Percentiles rank a stretch among this genome's conserved stretches.
Conservation (phyloP, 1,140 invertebrate genomes). For the Pararge aegeria region DNA sequence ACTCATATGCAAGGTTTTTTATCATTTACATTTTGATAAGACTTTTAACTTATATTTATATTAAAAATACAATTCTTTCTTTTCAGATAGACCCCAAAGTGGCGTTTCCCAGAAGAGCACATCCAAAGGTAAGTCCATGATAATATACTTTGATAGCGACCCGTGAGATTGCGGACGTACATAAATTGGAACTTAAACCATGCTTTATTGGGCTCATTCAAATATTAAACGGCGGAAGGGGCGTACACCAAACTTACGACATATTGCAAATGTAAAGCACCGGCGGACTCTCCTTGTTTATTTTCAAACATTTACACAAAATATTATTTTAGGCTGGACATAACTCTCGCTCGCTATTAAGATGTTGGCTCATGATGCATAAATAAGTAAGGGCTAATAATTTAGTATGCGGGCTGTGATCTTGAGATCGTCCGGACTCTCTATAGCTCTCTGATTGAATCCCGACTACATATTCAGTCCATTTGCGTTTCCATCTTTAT, state of each 20-base stretch:
- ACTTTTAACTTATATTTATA: no score
- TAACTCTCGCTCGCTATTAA: constrained; percentile 73
- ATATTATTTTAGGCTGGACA: constrained; percentile 78
- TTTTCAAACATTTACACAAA: constrained; percentile 76
- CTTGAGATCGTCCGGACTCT: constrained; percentile 51
- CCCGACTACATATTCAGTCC: constrained; percentile 36
- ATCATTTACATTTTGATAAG: no score
- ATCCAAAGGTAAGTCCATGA: constrained; percentile 94
- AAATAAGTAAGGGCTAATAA: constrained; percentile 74
- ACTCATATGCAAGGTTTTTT: no score
- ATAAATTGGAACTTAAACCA: constrained; percentile 60
- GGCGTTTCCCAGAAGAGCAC: constrained; percentile 98
- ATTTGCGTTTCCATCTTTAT: constrained; percentile 22
- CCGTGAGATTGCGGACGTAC: constrained; percentile 35
- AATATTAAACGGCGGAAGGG: constrained; percentile 56
- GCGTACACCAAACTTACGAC: constrained; percentile 50
- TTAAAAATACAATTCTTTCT: no score
- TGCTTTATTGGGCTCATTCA: constrained; percentile 60
- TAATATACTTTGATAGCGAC: constrained; percentile 32
- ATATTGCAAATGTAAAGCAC: constrained; percentile 54
- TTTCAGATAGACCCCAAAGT: constrained; percentile 99
- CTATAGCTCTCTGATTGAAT: constrained; percentile 63
- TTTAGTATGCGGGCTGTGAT: constrained; percentile 73
- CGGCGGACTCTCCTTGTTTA: constrained; percentile 62
- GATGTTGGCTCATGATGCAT: constrained; percentile 76